Evolutionary conservation across 2,113 vertebrate genomes (phyloP).

Genomic region (Cheilinus undulatus): DNA sequence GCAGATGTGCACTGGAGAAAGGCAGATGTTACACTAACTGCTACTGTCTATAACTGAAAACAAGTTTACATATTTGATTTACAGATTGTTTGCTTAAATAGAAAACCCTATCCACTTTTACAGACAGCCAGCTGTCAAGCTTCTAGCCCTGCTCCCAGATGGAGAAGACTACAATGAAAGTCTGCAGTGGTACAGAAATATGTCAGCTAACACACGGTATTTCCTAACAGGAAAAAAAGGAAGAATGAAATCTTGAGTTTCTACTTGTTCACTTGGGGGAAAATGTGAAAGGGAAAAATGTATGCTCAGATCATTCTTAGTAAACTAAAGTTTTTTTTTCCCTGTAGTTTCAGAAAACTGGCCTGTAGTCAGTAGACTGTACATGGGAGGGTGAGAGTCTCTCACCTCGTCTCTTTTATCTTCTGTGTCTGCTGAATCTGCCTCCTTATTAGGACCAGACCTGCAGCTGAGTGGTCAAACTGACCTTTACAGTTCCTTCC

Average conservation of each 20-base stretch:
- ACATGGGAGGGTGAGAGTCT: not conserved
- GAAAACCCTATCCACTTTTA: not conserved
- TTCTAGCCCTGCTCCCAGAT: not conserved
- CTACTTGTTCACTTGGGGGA: not conserved
- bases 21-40: slow-evolving; percentile 72
- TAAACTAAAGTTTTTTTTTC: slow-evolving; percentile 11
- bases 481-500: slow-evolving; percentile 57
- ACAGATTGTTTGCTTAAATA: slow-evolving; percentile 35
- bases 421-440: slow-evolving; percentile 36
- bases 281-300: not conserved
- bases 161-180: slow-evolving; percentile 7
- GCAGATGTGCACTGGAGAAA: slow-evolving; percentile 74
- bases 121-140: slow-evolving; percentile 34
- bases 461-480: slow-evolving; percentile 51
- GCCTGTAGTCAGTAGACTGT: not conserved
- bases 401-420: slow-evolving; percentile 15
- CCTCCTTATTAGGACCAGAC: slow-evolving; percentile 61
- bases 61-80: slow-evolving; percentile 73
- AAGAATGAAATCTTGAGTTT: not conserved
- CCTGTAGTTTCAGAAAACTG: not conserved
- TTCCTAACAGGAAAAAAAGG: not conserved
- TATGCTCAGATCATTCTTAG: not conserved
- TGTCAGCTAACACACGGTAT: not conserved
- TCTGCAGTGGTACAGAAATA: slow-evolving; percentile 17
- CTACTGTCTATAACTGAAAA: slow-evolving; percentile 78